phyloP scores from a whole-genome alignment of 2,797 vertebrate species.

The Diplodus sargus region DNA sequence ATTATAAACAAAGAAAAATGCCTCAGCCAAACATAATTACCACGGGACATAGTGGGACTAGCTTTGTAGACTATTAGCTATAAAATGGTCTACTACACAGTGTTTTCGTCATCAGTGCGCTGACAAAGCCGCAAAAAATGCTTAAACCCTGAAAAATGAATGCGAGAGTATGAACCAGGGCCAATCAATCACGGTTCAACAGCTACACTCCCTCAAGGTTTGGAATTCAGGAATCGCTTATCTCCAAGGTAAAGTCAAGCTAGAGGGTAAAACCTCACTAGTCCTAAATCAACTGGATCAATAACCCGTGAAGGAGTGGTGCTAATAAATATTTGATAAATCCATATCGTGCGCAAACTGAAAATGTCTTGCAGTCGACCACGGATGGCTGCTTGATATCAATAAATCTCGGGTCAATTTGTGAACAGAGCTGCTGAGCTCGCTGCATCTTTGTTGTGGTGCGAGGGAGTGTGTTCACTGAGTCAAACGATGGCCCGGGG shows the following conservation, averaged over 20 bases:
- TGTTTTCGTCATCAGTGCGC: constrained; percentile 37
- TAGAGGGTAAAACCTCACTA: constrained; percentile 32
- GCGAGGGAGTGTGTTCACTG: not conserved
- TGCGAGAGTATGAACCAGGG: not conserved
- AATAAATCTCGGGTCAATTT: constrained; percentile 47
- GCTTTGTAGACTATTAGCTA: constrained; percentile 27
- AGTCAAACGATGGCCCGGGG: constrained; percentile 24
- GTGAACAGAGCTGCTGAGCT: constrained; percentile 57
- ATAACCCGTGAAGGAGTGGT: constrained; percentile 12
- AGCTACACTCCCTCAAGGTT: constrained; percentile 13
- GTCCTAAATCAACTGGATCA: constrained; percentile 45
- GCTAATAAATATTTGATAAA: constrained; percentile 51
- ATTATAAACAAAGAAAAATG: constrained; percentile 58
- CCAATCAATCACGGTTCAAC: constrained; percentile 47
- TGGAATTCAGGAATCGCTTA: constrained; percentile 31
- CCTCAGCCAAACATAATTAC: constrained; percentile 64
- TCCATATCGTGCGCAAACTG: constrained; percentile 28
- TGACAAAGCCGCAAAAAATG: constrained; percentile 40
- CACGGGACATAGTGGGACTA: constrained; percentile 14
- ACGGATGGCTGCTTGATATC: constrained; percentile 43
- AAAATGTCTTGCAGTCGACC: constrained; percentile 37
- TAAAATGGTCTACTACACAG: constrained; percentile 46
- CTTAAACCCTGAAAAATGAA: constrained; percentile 25
- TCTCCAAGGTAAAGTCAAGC: constrained; percentile 45
- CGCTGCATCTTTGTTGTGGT: constrained; percentile 47